Evolutionary conservation across 2,888 invertebrate genomes (phyloP), one percentile per base, ranked within the genome.

Genomic region (Clanis bilineata): DNA sequence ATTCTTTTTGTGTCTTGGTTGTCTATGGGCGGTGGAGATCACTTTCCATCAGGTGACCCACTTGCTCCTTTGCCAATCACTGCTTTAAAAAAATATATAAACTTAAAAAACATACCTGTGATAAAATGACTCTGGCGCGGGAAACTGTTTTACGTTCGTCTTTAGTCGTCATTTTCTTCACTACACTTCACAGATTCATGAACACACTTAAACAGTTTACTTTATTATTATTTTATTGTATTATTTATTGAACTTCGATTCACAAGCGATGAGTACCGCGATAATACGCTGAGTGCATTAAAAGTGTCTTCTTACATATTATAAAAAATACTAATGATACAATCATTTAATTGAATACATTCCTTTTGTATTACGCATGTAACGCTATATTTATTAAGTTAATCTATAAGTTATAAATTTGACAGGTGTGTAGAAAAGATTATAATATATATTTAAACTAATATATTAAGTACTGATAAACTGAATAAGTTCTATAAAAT

Each of bases 121-220:
- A 63, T 36, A 63, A 54, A 51, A 63, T 58, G 21, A 61, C 57
- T 41, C 61, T 57, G 1, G 57, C 36, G 21, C 63, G 23, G 51
- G 59, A 57, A 25, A 63, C 54, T 15, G 36, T 28, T 25, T 36
- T 62, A 4, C 18, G 39, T 36, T 59, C 59, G 45, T 62, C 57
- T 15, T 38, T 56, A 10, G 58, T 57, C 47, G 57, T 36, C 59
- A 59, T 59, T 55, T 41, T 59, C n/a, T 36, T 22, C 36, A 23
- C 28, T 38, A 32, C 56, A 56, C 22, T 56, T 39, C 21, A 51
- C n/a, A 9, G 1, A 28, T 9, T 18, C 18, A 32, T 15, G 7
- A 2, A 28, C 51, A 51, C 43, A 15, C 18, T 18, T 32, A n/a
- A 15, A 15, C 15, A n/a, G 3, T n/a, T 45, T n/a, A 28, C n/a